Percentiles rank a stretch among this genome's conserved stretches.
Conservation (phyloP, 2,888 invertebrate species). For the Elmis aenea region DNA sequence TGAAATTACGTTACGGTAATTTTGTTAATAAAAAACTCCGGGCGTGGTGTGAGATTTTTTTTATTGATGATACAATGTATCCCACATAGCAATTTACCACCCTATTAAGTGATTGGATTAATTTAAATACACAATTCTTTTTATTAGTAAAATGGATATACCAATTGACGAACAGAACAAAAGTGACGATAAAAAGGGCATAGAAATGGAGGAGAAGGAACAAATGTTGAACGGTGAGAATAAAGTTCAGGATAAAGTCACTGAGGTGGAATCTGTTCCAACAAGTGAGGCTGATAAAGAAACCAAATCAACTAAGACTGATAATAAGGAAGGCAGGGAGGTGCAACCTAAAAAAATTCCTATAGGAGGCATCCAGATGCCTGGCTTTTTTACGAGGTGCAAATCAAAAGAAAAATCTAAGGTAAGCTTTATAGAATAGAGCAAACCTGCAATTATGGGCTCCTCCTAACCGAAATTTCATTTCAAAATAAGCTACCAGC, state of each 20-base stretch:
- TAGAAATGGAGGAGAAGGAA: slow-evolving; percentile 62
- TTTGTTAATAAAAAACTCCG: too few species aligned
- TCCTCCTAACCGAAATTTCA: too few species aligned
- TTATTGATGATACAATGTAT: too few species aligned
- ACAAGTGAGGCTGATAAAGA: slow-evolving; percentile 47
- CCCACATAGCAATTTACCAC: too few species aligned
- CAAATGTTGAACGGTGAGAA: slow-evolving; percentile 58
- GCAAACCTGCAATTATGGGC: too few species aligned
- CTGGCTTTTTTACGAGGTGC: slow-evolving; percentile 75
- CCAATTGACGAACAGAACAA: too few species aligned
- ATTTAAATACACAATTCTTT: too few species aligned
- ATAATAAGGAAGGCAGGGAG: slow-evolving; percentile 65
- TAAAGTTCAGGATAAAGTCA: slow-evolving; percentile 50
- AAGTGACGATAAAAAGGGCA: slow-evolving; percentile 61
- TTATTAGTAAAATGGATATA: too few species aligned
- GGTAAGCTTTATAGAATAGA: slow-evolving; percentile 49
- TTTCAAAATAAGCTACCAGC: neutral
- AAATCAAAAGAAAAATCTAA: slow-evolving; percentile 70
- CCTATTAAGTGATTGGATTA: too few species aligned
- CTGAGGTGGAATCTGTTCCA: slow-evolving; percentile 28
- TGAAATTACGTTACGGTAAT: too few species aligned
- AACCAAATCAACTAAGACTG: slow-evolving; percentile 52
- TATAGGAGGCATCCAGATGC: slow-evolving; percentile 84
- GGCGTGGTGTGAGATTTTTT: too few species aligned
- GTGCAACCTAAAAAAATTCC: slow-evolving; percentile 79